Base-by-base conservation (phyloP, 2,888 invertebrate species). In the Zygothrica quintamaculata region DNA sequence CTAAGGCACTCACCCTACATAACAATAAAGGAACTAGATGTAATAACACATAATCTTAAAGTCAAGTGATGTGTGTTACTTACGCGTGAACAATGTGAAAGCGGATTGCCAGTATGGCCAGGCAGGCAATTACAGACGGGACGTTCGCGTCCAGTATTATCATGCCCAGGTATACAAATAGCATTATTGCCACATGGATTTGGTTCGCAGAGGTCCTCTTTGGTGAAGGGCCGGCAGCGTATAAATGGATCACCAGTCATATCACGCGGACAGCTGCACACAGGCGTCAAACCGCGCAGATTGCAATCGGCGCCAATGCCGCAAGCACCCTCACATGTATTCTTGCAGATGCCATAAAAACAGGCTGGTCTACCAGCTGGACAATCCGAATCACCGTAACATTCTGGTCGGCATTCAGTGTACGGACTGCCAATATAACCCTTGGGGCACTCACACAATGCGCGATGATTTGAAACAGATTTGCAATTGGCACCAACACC, bases 241-340 rank as follows among this genome's bases (percentile, higher is more conserved):
- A 94, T 92, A 91, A 96, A 97, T 2, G 97, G 97, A 92, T 97
- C 94, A 1, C 97, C 97, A 16, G 96, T 96, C 95, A 95, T 96
- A 85, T 96, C 95, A 87, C 93, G 94, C 0, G 97, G 96, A 89
- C 97, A 97, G 56, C 95, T 96, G 90, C 97, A 97, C 11, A 97
- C 94, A 0, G 97, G 96, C 3, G 96, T 96, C 48, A 95, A 92
- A 2, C 94, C 96, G 39, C 95, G 93, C 34, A 96, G 66, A 60
- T 89, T 89, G 90, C 97, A 97, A 81, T 96, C 95, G 1, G 97
- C 97, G 68, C 94, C 94, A 11, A 94, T 92, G 36, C 96, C 97
- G 82, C 96, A 97, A 4, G 95, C 95, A 44, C 95, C 95, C 12
- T 94, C 94, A 89, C 97, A 97, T 0, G 97, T 97, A 90, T 97